phyloP scores from a whole-genome alignment of 2,888 invertebrate genomes.

The Callyntrura guangdongensis region DNA sequence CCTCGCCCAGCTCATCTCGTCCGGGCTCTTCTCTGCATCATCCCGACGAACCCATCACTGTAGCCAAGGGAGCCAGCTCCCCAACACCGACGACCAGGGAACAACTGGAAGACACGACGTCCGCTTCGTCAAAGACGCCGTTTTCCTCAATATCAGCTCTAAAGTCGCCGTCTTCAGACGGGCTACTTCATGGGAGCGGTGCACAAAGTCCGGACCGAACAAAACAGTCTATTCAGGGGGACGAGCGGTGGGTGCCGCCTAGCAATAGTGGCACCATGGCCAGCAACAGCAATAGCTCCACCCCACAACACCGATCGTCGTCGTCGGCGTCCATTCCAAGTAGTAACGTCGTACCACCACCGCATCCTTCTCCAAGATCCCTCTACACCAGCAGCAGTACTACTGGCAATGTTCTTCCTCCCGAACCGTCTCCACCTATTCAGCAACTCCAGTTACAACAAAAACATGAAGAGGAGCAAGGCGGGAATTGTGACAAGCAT shows the following conservation, averaged over 20 bases:
- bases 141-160: constrained; percentile 3
- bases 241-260: constrained; percentile 90
- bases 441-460: too few relatives aligned
- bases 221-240: constrained; percentile 85
- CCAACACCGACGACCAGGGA: background rate
- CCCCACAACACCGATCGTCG: constrained; percentile 1
- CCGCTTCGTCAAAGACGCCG: background rate
- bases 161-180: constrained; percentile 57
- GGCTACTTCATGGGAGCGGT: constrained; percentile 84
- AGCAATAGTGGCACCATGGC: constrained; percentile 37
- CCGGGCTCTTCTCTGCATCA: background rate
- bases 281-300: background rate
- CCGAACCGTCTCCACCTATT: background rate
- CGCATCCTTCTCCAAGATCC: constrained; percentile 17
- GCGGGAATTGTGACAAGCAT: background rate
- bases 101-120: background rate
- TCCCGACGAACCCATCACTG: background rate
- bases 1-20: background rate
- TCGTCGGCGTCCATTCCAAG: constrained; percentile 48
- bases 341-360: constrained; percentile 5
- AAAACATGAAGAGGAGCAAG: background rate
- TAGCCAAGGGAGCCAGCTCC: background rate
- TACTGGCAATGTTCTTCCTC: background rate
- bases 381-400: background rate
- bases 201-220: constrained; percentile 85